Evolutionary conservation across 2,113 vertebrate genomes (phyloP), one percentile per base, ranked within the genome.

Genomic region (Isichthys henryi): DNA sequence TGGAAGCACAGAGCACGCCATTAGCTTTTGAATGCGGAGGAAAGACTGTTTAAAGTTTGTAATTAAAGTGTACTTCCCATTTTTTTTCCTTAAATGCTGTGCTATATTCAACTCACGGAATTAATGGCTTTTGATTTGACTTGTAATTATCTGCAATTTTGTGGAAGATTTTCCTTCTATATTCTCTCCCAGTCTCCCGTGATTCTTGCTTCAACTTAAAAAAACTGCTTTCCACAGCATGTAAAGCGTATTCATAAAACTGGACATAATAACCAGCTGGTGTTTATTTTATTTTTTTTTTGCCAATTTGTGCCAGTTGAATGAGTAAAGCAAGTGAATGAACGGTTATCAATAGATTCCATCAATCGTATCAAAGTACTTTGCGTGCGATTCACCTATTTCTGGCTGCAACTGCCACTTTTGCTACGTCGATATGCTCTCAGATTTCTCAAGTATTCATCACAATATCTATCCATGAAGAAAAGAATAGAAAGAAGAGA

Each of bases 51-150:
- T 53, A 89, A 84, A 46, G 39, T 82, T 85, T 48, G 43, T 52
- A 88, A 62, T 88, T 62, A 88, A 88, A 88, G 56, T 35, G 4
- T 53, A 87, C 49, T 89, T 89, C 48, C 74, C 80, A 8, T 89
- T 56, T 58, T 88, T 88, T 45, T 31, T 7, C 53, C 27, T 39
- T 39, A 35, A 66, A 50, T 13, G 56, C 87, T 62, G 56, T 6
- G 56, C 52, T 62, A 88, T 88, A 88, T 88, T 88, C 31, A 46
- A 35, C 52, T 62, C 53, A 13, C 9, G 13, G 56, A 66, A 88
- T 88, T 88, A 88, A 62, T 62, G 53, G 53, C 35, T n/a, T 45
- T 66, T 45, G 49, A 88, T 62, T 88, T 62, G 21, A 45, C 87
- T 88, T 62, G 53, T 66, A 88, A 62, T 88, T 88, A 62, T 88